Evolutionary conservation across 2,797 vertebrate genomes (phyloP).

Genomic region (Dipus sagitta): DNA sequence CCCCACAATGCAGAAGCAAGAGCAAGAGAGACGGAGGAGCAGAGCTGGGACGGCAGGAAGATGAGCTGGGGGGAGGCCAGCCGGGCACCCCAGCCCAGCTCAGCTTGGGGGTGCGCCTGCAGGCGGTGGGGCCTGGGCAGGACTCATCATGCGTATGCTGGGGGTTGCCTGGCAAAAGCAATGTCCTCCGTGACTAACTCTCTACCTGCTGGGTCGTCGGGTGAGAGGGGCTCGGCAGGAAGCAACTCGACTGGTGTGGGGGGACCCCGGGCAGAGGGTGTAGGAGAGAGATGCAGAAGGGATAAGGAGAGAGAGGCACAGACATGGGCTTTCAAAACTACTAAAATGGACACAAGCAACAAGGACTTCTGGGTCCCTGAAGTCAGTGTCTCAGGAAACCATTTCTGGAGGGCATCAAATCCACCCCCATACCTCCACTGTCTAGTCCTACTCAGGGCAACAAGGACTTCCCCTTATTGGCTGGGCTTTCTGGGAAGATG

Average conservation of each 20-base stretch:
- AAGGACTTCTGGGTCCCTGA: constrained; percentile 21
- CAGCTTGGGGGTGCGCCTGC: not conserved
- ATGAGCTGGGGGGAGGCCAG: not conserved
- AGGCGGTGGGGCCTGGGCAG: not conserved
- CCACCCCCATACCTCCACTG: not conserved
- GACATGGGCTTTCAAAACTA: constrained; percentile 75
- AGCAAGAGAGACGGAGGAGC: not conserved
- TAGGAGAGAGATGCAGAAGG: constrained; percentile 68
- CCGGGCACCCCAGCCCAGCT: not conserved
- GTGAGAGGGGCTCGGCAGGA: constrained; percentile 84
- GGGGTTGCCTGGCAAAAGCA: constrained; percentile 63
- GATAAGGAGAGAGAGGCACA: constrained; percentile 76
- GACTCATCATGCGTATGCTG: constrained; percentile 59
- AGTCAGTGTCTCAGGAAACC: not conserved
- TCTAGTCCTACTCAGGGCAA: not conserved
- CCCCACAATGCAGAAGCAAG: constrained; percentile 22
- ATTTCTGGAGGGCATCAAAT: not conserved
- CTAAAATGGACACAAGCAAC: constrained; percentile 21
- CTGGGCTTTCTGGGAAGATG: not conserved
- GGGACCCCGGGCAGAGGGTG: constrained; percentile 63
- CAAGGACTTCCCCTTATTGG: not conserved
- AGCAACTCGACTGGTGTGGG: constrained; percentile 83
- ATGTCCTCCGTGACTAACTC: constrained; percentile 31
- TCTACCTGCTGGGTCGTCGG: constrained; percentile 84
- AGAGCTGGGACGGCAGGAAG: not conserved